phyloP scores from a whole-genome alignment of 1,140 invertebrate genomes.

The Zaprionus capensis region DNA sequence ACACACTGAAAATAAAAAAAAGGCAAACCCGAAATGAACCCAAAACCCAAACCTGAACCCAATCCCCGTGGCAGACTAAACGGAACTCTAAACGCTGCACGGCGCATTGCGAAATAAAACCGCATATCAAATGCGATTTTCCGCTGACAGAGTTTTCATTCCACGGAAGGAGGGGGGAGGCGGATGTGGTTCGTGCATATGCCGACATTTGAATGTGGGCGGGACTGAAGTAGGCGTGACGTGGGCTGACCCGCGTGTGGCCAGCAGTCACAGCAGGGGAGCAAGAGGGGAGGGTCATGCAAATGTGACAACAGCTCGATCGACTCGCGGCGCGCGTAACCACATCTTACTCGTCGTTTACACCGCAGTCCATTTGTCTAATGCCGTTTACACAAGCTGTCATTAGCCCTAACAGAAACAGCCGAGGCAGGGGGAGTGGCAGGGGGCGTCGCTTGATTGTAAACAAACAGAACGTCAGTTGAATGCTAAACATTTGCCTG shows the following conservation, averaged over 20 bases:
- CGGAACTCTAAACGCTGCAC: conserved; percentile 20
- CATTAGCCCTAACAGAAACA: conserved; percentile 37
- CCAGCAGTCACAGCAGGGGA: background rate
- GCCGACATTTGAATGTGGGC: background rate
- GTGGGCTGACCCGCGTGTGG: background rate
- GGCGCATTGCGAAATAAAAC: conserved; percentile 41
- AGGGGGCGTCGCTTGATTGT: conserved; percentile 22
- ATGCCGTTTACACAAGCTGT: conserved; percentile 45
- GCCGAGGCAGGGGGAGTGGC: background rate
- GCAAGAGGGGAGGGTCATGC: background rate
- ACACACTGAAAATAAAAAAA: background rate
- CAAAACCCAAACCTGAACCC: background rate
- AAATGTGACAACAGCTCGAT: conserved; percentile 20
- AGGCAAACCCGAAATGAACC: background rate
- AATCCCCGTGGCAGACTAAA: background rate
- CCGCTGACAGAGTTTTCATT: background rate
- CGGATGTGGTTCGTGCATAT: conserved; percentile 7
- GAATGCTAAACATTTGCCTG: conserved; percentile 45
- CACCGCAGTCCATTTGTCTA: conserved; percentile 40
- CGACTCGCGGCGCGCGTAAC: background rate
- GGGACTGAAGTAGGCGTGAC: background rate
- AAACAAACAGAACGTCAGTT: conserved; percentile 52
- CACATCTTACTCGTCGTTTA: conserved; percentile 16
- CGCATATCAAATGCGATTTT: conserved; percentile 39
- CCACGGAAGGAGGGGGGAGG: conserved; percentile 5